phyloP scores from a whole-genome alignment of 2,888 invertebrate species.

The Rhamphomyia laevipes region DNA sequence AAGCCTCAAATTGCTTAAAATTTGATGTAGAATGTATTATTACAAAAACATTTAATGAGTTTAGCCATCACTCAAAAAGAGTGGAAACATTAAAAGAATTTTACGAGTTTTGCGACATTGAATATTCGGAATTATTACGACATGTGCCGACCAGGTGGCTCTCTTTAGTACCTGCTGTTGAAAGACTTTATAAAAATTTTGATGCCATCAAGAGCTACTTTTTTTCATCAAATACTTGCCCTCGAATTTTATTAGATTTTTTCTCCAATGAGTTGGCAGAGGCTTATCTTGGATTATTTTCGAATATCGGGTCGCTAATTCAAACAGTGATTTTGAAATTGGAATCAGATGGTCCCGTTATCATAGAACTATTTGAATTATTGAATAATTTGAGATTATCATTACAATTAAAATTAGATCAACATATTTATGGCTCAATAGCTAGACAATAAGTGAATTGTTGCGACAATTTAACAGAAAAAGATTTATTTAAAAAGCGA shows the following conservation, averaged over 20 bases:
- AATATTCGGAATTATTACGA: constrained; percentile 10
- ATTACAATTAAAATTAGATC: constrained; percentile 3
- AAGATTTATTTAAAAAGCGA: constrained; percentile 5
- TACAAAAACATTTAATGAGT: constrained; percentile 8
- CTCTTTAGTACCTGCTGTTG: constrained; percentile 7
- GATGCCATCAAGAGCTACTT: constrained; percentile 9
- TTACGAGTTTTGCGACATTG: constrained; percentile 8
- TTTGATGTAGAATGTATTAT: constrained; percentile 10
- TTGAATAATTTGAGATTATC: constrained; percentile 2
- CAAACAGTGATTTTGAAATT: constrained; percentile 8
- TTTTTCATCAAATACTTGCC: constrained; percentile 4
- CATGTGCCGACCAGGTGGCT: constrained; percentile 11
- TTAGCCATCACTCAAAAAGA: constrained; percentile 6
- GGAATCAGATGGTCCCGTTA: constrained; percentile 5
- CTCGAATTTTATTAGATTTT: constrained; percentile 7
- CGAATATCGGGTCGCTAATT: constrained; percentile 3
- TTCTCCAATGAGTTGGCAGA: constrained; percentile 8
- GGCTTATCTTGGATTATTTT: constrained; percentile 9
- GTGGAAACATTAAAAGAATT: constrained; percentile 4
- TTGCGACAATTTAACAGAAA: constrained; percentile 2
- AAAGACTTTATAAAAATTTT: constrained; percentile 9
- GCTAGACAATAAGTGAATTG: constrained; percentile 1
- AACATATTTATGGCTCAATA: constrained; percentile 6
- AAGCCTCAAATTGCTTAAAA: constrained; percentile 6
- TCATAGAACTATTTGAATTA: constrained; percentile 4